Evolutionary conservation across 2,113 vertebrate species (phyloP).

Genomic region (Proterorhinus semilunaris): DNA sequence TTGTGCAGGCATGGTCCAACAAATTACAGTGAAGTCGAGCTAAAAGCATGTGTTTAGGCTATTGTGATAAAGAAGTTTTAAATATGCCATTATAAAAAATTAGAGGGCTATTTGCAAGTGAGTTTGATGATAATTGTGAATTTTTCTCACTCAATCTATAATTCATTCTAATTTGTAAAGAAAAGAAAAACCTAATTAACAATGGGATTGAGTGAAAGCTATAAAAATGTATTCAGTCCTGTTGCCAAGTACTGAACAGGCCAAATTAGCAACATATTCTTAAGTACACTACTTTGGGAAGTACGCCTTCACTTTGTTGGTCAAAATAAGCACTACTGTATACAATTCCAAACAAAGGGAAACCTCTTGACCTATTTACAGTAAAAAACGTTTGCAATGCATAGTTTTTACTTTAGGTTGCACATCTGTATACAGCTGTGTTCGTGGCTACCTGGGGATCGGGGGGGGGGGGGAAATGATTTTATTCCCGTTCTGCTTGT

Average conservation of each 20-base stretch:
- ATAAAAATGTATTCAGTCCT: no score
- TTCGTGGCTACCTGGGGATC: constrained; percentile 17
- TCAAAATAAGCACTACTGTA: neutral
- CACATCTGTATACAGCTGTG: constrained; percentile 45
- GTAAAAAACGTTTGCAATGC: constrained; percentile 20
- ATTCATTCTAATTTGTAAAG: no score
- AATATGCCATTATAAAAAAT: no score
- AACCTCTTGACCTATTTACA: constrained; percentile 25
- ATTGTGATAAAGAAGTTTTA: no score
- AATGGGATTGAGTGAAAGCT: no score
- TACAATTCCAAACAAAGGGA: neutral
- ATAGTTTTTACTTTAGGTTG: constrained; percentile 21
- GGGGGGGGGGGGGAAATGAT: constrained; percentile 16
- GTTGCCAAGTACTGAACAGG: no score
- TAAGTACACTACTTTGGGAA: neutral
- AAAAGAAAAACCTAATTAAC: no score
- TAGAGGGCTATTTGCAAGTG: no score
- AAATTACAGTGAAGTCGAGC: neutral
- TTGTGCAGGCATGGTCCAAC: neutral
- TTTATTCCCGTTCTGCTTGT: constrained; percentile 47
- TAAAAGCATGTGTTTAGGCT: no score
- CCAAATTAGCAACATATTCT: no score
- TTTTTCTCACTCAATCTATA: no score
- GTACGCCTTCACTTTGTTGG: neutral
- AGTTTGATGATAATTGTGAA: no score